Evolutionary conservation across 2,888 invertebrate species (phyloP).

Genomic region (Mechanitis messenoides): DNA sequence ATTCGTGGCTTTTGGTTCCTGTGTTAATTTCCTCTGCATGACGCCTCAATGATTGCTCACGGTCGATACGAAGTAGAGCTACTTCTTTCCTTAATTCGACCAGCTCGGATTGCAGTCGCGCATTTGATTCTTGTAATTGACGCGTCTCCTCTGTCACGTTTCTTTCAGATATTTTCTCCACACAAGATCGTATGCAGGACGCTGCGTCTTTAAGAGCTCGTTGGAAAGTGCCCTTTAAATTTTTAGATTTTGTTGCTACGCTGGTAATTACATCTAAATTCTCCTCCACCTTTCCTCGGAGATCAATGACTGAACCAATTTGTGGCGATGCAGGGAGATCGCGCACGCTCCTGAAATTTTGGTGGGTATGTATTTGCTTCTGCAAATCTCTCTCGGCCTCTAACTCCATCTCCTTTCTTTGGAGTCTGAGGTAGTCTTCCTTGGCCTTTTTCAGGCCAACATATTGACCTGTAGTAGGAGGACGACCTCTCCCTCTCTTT

Average conservation of each 20-base stretch:
- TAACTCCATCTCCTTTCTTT: neutral
- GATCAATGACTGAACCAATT: neutral
- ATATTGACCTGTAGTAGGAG: neutral
- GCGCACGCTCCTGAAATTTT: neutral
- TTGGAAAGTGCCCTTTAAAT: neutral
- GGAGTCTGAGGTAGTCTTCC: neutral
- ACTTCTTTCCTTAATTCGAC: constrained; percentile 2
- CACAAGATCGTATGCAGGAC: neutral
- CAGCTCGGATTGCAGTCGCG: neutral
- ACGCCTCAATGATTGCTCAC: too few species aligned
- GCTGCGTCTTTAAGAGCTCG: neutral
- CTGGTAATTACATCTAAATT: neutral
- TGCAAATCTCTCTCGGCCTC: neutral
- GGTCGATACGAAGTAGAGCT: too few species aligned
- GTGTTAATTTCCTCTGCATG: too few species aligned
- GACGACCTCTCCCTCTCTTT: neutral
- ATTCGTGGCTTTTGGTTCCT: too few species aligned
- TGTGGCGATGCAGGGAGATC: too few species aligned
- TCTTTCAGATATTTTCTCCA: neutral
- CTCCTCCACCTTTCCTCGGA: neutral
- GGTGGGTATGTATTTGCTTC: neutral
- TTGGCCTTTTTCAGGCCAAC: neutral
- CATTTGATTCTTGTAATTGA: neutral
- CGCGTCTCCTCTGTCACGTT: neutral
- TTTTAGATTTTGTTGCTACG: neutral